Evolutionary conservation across 2,888 invertebrate genomes (phyloP).

Genomic region (Chorisops tibialis): DNA sequence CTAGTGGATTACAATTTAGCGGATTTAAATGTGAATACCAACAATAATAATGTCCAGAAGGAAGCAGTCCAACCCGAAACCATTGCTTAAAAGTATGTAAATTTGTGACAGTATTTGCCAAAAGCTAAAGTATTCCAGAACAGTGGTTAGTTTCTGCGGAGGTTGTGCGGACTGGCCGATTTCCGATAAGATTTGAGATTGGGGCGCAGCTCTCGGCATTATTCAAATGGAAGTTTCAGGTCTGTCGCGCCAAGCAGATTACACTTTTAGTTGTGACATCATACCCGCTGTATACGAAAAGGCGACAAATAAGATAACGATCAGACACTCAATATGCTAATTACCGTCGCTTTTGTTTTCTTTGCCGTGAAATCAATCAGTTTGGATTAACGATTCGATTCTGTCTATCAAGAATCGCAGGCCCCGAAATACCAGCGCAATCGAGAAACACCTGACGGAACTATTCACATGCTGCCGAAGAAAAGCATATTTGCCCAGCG

Average conservation of each 20-base stretch:
- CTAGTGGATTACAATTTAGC: too few species aligned
- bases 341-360: constrained; percentile 11
- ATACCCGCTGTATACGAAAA: constrained; percentile 6
- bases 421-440: not conserved
- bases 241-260: not conserved
- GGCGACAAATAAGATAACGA: constrained; percentile 23
- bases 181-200: not conserved
- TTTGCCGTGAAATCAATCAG: not conserved
- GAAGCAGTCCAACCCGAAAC: constrained; percentile 95
- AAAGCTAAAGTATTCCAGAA: not conserved
- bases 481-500: not conserved
- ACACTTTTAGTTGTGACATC: constrained; percentile 31
- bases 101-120: not conserved
- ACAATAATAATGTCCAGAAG: constrained; percentile 74
- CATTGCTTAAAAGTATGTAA: constrained; percentile 82
- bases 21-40: constrained; percentile 19
- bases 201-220: not conserved
- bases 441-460: not conserved
- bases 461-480: not conserved
- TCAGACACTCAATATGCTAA: constrained; percentile 22
- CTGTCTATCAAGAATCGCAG: not conserved
- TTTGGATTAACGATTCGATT: not conserved
- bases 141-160: not conserved
- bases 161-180: not conserved
- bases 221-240: not conserved